These are phyloP conservation scores for Melanotaenia duboulayi DNA, from an alignment of 2,113 vertebrate species.

Conservation along the genomic window DNA sequence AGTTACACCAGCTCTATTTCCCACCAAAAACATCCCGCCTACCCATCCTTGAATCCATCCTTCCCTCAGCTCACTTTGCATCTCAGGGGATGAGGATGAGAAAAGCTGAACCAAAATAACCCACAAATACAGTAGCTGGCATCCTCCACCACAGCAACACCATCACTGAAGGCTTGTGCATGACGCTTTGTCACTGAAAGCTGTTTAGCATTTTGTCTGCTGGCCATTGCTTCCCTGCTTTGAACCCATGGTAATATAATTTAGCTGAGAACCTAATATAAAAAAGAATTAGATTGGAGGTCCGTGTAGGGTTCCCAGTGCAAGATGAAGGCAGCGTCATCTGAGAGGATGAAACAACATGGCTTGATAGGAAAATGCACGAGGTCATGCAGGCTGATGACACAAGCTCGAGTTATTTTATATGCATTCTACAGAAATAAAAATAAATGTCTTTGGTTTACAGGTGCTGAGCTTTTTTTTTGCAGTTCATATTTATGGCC, in stretches of 20 bases:
- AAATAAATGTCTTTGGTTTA: slow-evolving; percentile 10
- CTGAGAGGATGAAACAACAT: slow-evolving; percentile 30
- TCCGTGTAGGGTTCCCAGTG: slow-evolving; percentile 15
- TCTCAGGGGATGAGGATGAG: slow-evolving; percentile 15
- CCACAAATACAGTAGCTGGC: slow-evolving; percentile 15
- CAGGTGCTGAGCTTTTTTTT: slow-evolving; percentile 11
- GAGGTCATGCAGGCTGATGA: slow-evolving; percentile 12
- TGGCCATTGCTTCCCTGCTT: background rate
- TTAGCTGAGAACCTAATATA: slow-evolving; percentile 5
- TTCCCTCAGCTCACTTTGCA: slow-evolving; percentile 9
- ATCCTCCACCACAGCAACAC: slow-evolving; percentile 19
- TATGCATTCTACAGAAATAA: slow-evolving; percentile 19
- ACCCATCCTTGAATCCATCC: slow-evolving; percentile 1
- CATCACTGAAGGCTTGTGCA: background rate
- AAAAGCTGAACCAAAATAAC: slow-evolving; percentile 44
- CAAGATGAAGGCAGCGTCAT: slow-evolving; percentile 13
- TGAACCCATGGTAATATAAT: slow-evolving; percentile 24
- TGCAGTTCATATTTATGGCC: slow-evolving; percentile 22
- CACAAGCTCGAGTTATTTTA: slow-evolving; percentile 20
- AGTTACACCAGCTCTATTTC: background rate
- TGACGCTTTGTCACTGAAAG: slow-evolving; percentile 22
- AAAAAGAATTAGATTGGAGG: slow-evolving; percentile 4
- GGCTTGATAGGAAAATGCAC: slow-evolving; percentile 27
- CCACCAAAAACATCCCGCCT: background rate
- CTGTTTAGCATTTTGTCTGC: slow-evolving; percentile 3